Conservation (phyloP, 2,888 invertebrate species). For the Trilocha varians region DNA sequence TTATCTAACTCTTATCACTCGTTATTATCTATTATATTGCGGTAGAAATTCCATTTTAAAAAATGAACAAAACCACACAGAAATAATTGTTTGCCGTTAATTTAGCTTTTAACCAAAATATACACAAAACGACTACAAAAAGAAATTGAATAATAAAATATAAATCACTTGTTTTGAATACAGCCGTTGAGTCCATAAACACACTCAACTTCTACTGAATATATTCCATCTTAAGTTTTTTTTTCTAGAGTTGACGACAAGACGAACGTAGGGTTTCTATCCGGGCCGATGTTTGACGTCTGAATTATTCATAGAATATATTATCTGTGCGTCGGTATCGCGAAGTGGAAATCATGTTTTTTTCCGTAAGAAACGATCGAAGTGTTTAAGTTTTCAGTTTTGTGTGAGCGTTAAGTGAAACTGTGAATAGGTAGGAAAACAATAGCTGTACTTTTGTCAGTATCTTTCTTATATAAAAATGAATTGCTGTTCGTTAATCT, state of each 20-base stretch:
- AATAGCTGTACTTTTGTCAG: too few species aligned
- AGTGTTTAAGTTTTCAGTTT: background rate
- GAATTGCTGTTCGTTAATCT: too few species aligned
- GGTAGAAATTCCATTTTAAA: too few species aligned
- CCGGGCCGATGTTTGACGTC: constrained; percentile 6
- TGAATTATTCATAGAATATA: constrained; percentile 10
- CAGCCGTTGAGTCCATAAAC: background rate
- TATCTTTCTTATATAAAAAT: too few species aligned
- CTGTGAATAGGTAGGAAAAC: too few species aligned
- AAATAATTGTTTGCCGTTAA: too few species aligned
- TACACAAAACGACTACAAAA: background rate
- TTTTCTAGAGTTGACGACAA: constrained; percentile 1
- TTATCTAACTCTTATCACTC: too few species aligned
- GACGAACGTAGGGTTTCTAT: background rate
- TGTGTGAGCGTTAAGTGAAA: too few species aligned
- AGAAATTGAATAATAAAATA: constrained; percentile 1
- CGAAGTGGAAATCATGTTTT: background rate
- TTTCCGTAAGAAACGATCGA: background rate
- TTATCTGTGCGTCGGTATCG: constrained; percentile 4
- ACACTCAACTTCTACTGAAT: background rate
- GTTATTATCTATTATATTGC: too few species aligned
- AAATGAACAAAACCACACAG: too few species aligned
- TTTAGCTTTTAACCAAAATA: too few species aligned
- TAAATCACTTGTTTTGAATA: constrained; percentile 5
- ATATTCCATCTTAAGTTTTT: background rate